A percentile compares a stretch with the other conserved stretches of the same genome.
Evolutionary conservation across 2,797 vertebrate genomes (phyloP).

Genomic region (Fratercula arctica): DNA sequence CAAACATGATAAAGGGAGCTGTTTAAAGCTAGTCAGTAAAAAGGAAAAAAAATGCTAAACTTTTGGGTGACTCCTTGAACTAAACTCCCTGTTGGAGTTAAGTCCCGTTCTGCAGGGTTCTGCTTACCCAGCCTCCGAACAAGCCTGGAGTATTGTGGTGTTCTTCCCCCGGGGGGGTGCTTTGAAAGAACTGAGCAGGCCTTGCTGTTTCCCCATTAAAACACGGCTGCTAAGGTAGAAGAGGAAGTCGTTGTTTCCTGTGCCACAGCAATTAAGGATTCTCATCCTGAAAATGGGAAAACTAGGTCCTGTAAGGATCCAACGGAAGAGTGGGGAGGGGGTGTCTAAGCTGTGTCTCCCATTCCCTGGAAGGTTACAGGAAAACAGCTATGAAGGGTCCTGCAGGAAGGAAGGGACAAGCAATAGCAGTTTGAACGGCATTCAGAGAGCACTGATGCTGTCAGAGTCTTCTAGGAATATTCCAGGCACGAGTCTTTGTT

Average conservation of each 20-base stretch:
- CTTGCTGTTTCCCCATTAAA: not conserved
- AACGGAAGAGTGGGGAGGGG: accelerated
- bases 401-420: not conserved
- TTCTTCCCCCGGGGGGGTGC: too few relatives aligned
- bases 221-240: not conserved
- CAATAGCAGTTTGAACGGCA: not conserved
- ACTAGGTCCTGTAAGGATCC: too few relatives aligned
- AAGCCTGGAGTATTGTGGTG: too few relatives aligned
- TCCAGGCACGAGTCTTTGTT: not conserved
- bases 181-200: not conserved
- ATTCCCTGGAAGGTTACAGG: not conserved
- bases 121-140: not conserved
- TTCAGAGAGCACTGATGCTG: not conserved
- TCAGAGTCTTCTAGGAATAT: not conserved
- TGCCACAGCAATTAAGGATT: not conserved
- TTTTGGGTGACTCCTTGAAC: not conserved
- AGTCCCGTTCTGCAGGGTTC: not conserved
- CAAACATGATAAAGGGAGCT: not conserved
- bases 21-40: not conserved
- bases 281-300: not conserved
- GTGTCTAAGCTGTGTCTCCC: not conserved
- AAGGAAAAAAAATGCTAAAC: not conserved
- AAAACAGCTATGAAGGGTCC: not conserved
- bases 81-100: not conserved
- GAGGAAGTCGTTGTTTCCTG: not conserved